Evolutionary conservation across 2,113 vertebrate species (phyloP), one percentile per base, ranked within the genome.

Genomic region (Eolophus roseicapilla): DNA sequence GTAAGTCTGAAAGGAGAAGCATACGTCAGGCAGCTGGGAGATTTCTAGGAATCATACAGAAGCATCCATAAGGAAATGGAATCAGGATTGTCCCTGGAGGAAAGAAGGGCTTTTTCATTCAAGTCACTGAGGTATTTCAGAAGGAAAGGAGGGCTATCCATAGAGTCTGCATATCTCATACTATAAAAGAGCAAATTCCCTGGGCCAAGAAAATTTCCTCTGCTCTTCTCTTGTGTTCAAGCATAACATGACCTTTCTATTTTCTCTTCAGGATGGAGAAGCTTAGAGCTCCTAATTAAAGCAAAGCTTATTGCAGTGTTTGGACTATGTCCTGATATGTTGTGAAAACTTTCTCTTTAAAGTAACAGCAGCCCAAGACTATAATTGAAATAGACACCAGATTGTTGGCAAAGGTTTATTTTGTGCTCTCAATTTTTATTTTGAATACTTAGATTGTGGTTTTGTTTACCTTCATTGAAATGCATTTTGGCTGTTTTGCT

Each of bases 401-500:
- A 59, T 47, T 84, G 20, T 43, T 86, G 50, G 19, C 20, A 86
- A 59, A 90, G 11, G 46, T 78, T 86, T 92, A 17, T 90, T 92
- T 88, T 88, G 71, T 71, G 4, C 13, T 91, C n/a, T 67, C n/a
- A 70, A 53, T 65, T 70, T 81, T 63, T 81, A 80, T 70, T 94
- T 86, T 84, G 29, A 86, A 84, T 92, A 20, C 25, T 70, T 73
- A 70, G 10, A 29, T 83, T 93, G 88, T 46, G 50, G 10, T 20
- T 93, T 83, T 93, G 50, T 88, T 95, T 90, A 71, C 73, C 78
- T 81, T 63, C 59, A 78, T 18, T 71, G 33, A 93, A 88, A 94
- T 23, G 8, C 46, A 50, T 67, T 86, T 92, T 49, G 37, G 41
- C 46, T 86, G 44, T 83, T 92, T 73, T 90, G 52, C 16, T 90